phyloP scores from a whole-genome alignment of 2,113 vertebrate species.

The Suncus etruscus region DNA sequence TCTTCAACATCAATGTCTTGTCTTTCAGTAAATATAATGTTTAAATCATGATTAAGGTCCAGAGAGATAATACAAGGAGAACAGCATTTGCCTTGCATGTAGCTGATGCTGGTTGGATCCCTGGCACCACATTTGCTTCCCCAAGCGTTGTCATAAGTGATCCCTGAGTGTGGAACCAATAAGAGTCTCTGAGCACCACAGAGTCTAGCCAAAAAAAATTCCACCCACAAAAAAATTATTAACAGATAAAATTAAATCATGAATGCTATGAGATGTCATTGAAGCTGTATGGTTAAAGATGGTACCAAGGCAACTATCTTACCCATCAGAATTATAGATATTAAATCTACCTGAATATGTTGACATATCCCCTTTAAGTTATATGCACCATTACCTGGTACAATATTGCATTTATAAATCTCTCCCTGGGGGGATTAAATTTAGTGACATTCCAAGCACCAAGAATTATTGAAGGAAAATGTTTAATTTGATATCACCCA shows the following conservation, averaged over 20 bases:
- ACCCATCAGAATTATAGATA: not conserved
- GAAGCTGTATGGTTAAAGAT: not conserved
- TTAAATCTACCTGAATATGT: not conserved
- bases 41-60: slow-evolving; percentile 10
- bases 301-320: not conserved
- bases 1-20: not conserved
- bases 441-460: not conserved
- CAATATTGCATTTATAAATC: not conserved
- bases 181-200: no score
- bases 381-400: no score
- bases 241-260: no score
- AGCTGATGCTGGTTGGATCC: no score
- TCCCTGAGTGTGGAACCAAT: no score
- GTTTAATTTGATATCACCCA: not conserved
- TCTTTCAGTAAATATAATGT: not conserved
- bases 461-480: not conserved
- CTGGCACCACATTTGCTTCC: no score
- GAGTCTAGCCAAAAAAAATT: no score
- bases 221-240: no score
- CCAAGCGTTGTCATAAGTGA: no score
- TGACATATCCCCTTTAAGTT: not conserved
- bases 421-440: not conserved
- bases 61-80: no score
- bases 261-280: not conserved
- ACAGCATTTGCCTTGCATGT: no score